phyloP scores from a whole-genome alignment of 2,888 invertebrate species.

The Phlogophora meticulosa region DNA sequence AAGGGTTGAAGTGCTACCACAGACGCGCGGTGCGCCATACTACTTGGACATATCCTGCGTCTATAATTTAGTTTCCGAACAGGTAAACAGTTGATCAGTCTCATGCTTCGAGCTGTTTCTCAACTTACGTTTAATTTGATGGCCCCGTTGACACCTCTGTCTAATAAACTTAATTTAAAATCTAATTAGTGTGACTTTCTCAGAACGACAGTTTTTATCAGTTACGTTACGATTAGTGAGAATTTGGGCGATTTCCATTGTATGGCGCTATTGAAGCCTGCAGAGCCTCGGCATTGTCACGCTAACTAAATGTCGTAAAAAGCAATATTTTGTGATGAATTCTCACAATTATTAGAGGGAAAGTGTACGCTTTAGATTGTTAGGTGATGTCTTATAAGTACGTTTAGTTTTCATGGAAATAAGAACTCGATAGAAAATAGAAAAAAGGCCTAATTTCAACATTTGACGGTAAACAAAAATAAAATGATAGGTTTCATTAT shows the following conservation, averaged over 20 bases:
- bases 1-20: no score
- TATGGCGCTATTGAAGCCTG: constrained; percentile 20
- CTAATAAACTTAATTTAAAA: constrained; percentile 6
- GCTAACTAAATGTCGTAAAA: constrained; percentile 40
- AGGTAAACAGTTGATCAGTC: no score
- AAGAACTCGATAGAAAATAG: background rate
- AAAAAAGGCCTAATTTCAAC: no score
- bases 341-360: constrained; percentile 50
- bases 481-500: no score
- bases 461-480: no score
- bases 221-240: constrained; percentile 37
- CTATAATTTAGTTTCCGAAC: no score
- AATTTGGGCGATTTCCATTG: constrained; percentile 48
- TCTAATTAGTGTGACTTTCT: constrained; percentile 36
- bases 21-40: no score
- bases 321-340: constrained; percentile 41
- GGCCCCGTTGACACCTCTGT: constrained; percentile 1
- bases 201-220: constrained; percentile 30
- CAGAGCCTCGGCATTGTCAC: constrained; percentile 34
- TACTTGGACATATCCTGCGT: no score
- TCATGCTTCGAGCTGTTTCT: background rate
- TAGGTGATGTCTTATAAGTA: constrained; percentile 26
- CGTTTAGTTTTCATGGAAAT: constrained; percentile 31
- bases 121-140: background rate
- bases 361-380: constrained; percentile 44